Base-by-base conservation (phyloP, 1,140 invertebrate genomes). In the Pinna nobilis region DNA sequence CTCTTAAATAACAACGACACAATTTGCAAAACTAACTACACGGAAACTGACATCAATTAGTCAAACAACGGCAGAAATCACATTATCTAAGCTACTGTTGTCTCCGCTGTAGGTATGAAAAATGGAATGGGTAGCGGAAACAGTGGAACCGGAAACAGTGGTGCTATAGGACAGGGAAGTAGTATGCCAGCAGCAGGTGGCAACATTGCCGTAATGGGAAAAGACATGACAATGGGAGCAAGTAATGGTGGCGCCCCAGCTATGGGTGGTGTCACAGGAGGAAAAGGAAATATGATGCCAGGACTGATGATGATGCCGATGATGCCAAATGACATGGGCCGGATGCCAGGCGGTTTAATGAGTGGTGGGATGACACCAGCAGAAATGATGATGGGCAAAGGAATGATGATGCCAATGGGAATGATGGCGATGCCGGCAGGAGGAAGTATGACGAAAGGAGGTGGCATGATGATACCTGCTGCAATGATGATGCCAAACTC, bases 371-470 rank as follows among this genome's bases (percentile, higher is more conserved):
- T 69, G 67, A 51, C 67, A 37, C 32, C 35, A 41, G 20, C 37
- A 23, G 35, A 41, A 39, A 28, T 39, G 18, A 57, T 68, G 50
- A 25, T 23, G 7, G 28, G 25, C 18, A 65, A 35, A 28, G 37
- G 25, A 13, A 13, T 20, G 6, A 66, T 66, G 64, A 28, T 25
- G 7, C 61, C 63, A 59, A 59, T 57, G 13, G 59, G 55, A 23
- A 32, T n/a, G 30, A 64, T 57, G 50, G 41, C 23, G 18, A 63
- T 69, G 53, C 39, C 30, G 41, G 57, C 44, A 49, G 60, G 69
- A 20, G 59, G 55, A 37, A 47, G 39, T 18, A 65, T 44, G 33
- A 37, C 32, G 49, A 74, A 69, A 66, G 72, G 72, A 28, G 72
- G 72, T 28, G 59, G 59, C 25, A 74, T 72, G 70, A 59, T 49